Conservation (phyloP, 53 echinoderm and acorn worm species). For the Echinometra lucunter region DNA sequence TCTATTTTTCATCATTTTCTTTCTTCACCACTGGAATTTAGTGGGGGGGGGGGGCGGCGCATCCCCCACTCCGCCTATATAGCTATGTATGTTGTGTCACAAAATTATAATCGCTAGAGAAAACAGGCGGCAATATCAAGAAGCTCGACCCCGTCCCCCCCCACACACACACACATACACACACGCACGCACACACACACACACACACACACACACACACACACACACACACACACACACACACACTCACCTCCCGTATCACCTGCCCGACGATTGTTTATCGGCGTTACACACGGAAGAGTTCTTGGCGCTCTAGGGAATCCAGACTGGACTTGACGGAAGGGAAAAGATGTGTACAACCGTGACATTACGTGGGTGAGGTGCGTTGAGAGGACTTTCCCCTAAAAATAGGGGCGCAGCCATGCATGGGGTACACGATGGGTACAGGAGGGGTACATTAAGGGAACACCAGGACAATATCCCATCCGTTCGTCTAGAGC, state of each 20-base stretch:
- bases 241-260: background rate
- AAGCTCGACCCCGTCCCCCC: background rate
- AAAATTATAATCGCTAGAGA: no score
- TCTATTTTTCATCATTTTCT: no score
- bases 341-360: slow-evolving; percentile 14
- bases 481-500: background rate
- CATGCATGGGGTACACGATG: background rate
- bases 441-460: background rate
- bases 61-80: no score
- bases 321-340: background rate
- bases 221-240: no score
- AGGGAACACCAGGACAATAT: no score
- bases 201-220: no score
- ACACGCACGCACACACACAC: no score
- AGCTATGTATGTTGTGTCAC: no score
- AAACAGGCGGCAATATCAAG: no score
- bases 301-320: slow-evolving; percentile 47
- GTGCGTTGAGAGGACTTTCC: slow-evolving; percentile 4
- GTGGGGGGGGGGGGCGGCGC: no score
- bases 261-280: background rate
- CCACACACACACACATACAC: no score
- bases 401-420: slow-evolving; percentile 19
- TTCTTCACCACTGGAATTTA: no score
- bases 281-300: slow-evolving; percentile 41
- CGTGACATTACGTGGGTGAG: slow-evolving; percentile 42